Evolutionary conservation across 2,888 invertebrate genomes (phyloP).

Genomic region (Amblyjoppa fuscipennis): DNA sequence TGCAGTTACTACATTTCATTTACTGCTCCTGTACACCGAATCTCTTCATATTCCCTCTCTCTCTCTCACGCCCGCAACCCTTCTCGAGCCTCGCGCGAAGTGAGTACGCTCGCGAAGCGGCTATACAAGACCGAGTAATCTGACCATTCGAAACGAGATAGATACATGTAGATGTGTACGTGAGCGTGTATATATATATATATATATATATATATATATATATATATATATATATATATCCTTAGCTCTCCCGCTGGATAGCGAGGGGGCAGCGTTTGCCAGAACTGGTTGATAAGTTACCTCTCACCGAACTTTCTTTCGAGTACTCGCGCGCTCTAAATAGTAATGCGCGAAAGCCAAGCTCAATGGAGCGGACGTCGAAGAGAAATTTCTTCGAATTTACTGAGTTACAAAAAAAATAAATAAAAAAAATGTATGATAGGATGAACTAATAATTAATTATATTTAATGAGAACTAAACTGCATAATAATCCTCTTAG

Average conservation of each 20-base stretch:
- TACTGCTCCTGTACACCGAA: constrained; percentile 46
- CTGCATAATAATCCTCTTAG: too few species aligned
- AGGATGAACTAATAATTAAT: too few species aligned
- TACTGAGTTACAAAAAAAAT: not conserved
- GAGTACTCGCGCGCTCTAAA: not conserved
- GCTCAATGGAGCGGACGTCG: not conserved
- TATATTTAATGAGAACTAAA: too few species aligned
- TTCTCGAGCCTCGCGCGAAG: constrained; percentile 23
- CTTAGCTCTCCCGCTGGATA: not conserved
- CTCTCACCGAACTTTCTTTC: constrained; percentile 38
- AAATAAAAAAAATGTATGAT: not conserved
- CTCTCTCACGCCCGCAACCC: not conserved
- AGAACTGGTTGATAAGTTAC: constrained; percentile 48
- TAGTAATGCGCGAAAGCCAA: constrained; percentile 13
- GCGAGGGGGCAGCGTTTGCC: constrained; percentile 26
- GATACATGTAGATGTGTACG: not conserved
- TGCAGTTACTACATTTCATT: constrained; percentile 48
- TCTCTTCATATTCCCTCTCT: not conserved
- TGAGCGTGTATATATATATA: not conserved
- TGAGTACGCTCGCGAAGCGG: constrained; percentile 27
- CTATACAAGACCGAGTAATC: constrained; percentile 43
- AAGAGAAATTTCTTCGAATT: not conserved
- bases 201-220: constrained; percentile 4
- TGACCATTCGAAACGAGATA: constrained; percentile 52
- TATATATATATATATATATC: constrained; percentile 3